Evolutionary conservation across 2,113 vertebrate species (phyloP), one percentile per base, ranked within the genome.

Genomic region (Pseudonaja textilis): DNA sequence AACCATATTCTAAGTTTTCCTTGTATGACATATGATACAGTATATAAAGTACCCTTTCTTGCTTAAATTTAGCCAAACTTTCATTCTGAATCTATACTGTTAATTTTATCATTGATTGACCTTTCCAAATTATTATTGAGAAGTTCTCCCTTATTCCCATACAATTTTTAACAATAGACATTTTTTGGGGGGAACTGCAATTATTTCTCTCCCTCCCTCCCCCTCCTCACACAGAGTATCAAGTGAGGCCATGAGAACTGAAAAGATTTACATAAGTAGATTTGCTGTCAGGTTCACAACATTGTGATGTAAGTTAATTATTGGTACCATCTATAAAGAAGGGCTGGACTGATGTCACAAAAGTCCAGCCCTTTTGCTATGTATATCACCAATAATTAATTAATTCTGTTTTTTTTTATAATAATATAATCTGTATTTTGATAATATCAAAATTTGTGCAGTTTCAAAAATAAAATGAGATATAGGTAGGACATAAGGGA

Each of bases 241-340:
- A 10, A 61, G 8, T 7, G 26, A 39, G n/a, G 45, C 22, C 12
- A 61, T 93, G 55, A 86, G 42, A 89, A 85, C 55, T 52, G 14
- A 55, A 89, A 86, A 74, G 74, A 90, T 93, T 89, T 91, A 56
- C 39, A 91, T 69, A 90, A 50, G 89, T 87, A 92, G 57, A 92
- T 88, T 42, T 92, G 87, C 9, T 90, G 50, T 56, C 91, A 55
- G 47, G n/a, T 1, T 29, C 34, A 55, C 16, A 55, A 42, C 1
- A 39, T 34, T 50, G 85, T 94, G 88, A 42, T 7, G 14, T 9
- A 26, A 29, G 6, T 64, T 64, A 64, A 64, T 64, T 64, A 29
- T 64, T 64, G 26, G 26, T 64, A 64, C 61, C 23, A 64, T 64
- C 61, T 11, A 64, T 64, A 64, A 29, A 64, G 29, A 64, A 64